phyloP scores from a whole-genome alignment of 2,113 vertebrate species.

The Lepus timidus region DNA sequence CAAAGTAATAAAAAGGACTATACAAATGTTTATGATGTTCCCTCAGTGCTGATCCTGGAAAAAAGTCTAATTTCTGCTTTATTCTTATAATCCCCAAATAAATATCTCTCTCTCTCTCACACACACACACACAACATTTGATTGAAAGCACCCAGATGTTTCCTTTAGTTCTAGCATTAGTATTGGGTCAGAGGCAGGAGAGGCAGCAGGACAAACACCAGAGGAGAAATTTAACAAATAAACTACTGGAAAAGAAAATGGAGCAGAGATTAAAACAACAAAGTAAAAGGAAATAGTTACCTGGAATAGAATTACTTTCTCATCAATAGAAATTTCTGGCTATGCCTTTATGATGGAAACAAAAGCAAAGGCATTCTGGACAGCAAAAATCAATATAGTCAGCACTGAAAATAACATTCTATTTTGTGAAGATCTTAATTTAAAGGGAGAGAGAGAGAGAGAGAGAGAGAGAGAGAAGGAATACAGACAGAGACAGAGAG shows the following conservation, averaged over 20 bases:
- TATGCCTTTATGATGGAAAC: slow-evolving; percentile 1
- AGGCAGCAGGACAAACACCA: background rate
- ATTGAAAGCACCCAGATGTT: background rate
- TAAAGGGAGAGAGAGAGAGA: background rate
- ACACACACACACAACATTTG: background rate
- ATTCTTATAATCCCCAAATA: background rate
- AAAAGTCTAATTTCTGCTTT: slow-evolving; percentile 4
- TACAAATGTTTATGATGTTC: background rate
- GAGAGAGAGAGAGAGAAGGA: too few species aligned
- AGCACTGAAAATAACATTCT: background rate
- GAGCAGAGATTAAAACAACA: background rate
- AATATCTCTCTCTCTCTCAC: too few species aligned
- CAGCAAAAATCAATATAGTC: slow-evolving; percentile 37
- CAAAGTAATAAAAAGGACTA: background rate
- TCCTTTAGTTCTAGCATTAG: background rate
- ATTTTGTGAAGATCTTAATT: slow-evolving; percentile 39
- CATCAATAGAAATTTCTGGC: background rate
- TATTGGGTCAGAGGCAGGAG: background rate
- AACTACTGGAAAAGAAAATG: background rate
- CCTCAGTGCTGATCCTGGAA: slow-evolving; percentile 26
- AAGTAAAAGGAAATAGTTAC: background rate
- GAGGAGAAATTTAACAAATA: background rate
- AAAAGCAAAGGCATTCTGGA: slow-evolving; percentile 30
- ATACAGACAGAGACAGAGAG: too few species aligned
- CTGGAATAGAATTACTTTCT: slow-evolving; percentile 34